phyloP scores from a whole-genome alignment of 2,797 vertebrate genomes.

The Rhodeus uyekii region DNA sequence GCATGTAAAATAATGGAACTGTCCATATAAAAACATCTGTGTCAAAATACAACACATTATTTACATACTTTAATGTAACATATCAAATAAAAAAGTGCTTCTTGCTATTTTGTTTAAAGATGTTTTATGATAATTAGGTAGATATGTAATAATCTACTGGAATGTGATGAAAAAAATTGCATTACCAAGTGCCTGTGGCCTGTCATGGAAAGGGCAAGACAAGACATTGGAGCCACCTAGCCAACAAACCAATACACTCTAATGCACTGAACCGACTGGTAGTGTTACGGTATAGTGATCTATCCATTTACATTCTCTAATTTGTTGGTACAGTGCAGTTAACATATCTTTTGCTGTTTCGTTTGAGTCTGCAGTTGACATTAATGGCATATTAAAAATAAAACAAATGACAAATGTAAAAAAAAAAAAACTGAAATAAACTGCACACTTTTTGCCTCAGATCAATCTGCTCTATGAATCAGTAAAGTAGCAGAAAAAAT shows the following conservation, averaged over 20 bases:
- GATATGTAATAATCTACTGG: conserved; percentile 3
- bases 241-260: conserved; percentile 44
- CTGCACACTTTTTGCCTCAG: neutral
- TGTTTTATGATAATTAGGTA: neutral
- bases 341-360: neutral
- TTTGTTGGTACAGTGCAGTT: conserved; percentile 26
- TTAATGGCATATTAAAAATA: neutral
- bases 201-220: conserved; percentile 37
- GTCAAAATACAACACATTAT: neutral
- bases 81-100: neutral
- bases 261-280: conserved; percentile 51
- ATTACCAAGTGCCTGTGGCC: conserved; percentile 4
- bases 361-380: neutral
- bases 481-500: neutral
- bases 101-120: neutral
- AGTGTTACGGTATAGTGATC: conserved; percentile 48
- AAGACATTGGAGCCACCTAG: conserved; percentile 45
- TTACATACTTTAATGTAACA: neutral
- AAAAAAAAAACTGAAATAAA: neutral
- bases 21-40: neutral
- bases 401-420: neutral
- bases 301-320: conserved; percentile 46
- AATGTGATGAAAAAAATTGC: conserved; percentile 11
- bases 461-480: neutral
- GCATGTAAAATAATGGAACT: no score